phyloP scores from a whole-genome alignment of 1,140 invertebrate species.

The Asobara japonica region DNA sequence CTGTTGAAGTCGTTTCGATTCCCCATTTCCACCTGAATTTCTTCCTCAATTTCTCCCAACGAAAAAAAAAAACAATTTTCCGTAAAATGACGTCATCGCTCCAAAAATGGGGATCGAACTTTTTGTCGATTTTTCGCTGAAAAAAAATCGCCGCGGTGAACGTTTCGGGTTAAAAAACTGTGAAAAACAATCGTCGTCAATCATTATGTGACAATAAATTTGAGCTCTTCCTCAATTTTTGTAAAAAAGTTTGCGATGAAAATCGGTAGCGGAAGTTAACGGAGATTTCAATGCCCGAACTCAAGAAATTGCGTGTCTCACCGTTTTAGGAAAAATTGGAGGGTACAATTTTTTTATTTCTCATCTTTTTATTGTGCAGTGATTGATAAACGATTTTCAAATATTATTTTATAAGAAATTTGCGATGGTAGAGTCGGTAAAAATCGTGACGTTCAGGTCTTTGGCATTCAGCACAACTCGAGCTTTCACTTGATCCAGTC shows the following conservation, averaged over 20 bases:
- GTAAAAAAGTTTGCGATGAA: too few species aligned
- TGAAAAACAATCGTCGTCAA: too few species aligned
- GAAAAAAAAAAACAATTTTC: too few species aligned
- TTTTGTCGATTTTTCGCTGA: too few species aligned
- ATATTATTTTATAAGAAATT: neutral
- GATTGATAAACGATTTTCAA: neutral
- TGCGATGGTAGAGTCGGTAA: neutral
- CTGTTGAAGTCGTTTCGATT: neutral
- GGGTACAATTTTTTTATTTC: too few species aligned
- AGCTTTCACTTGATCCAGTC: constrained; percentile 15
- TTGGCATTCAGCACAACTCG: constrained; percentile 3
- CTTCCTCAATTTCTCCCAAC: too few species aligned
- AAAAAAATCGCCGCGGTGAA: too few species aligned
- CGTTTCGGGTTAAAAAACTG: too few species aligned
- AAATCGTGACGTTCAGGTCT: constrained; percentile 18
- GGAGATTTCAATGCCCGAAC: neutral
- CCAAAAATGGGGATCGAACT: too few species aligned
- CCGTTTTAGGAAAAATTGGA: neutral
- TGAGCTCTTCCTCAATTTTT: neutral
- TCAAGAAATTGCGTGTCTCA: too few species aligned
- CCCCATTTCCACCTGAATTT: neutral
- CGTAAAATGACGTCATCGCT: too few species aligned
- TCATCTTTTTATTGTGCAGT: neutral
- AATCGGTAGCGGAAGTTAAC: too few species aligned
- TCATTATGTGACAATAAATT: neutral